phyloP scores from a whole-genome alignment of 2,113 vertebrate genomes.

The Anoplopoma fimbria region DNA sequence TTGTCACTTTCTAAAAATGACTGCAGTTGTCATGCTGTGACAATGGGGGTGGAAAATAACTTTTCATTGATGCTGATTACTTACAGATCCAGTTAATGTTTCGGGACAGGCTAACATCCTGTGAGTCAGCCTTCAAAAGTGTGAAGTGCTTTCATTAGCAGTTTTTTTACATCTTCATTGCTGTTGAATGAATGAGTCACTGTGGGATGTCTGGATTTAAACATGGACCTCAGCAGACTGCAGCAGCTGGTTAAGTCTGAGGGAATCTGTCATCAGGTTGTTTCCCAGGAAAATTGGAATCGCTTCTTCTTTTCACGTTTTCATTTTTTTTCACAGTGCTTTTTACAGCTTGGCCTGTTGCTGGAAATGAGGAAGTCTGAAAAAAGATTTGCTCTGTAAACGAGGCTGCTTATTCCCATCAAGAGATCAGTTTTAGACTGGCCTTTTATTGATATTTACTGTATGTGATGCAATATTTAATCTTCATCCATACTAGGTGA shows the following conservation, averaged over 20 bases:
- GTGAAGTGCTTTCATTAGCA: slow-evolving; percentile 25
- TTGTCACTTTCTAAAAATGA: background rate
- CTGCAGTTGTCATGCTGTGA: background rate
- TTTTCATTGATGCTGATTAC: slow-evolving; percentile 18
- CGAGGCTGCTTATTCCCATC: background rate
- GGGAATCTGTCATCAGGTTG: slow-evolving; percentile 16
- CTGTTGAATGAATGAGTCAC: slow-evolving; percentile 44
- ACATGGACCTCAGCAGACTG: slow-evolving; percentile 25
- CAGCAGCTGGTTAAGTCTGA: slow-evolving; percentile 26
- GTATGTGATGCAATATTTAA: background rate
- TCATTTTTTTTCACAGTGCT: background rate
- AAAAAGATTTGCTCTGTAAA: background rate
- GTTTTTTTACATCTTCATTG: background rate
- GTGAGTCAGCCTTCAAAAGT: slow-evolving; percentile 24
- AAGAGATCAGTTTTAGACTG: background rate
- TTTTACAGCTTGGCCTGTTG: background rate
- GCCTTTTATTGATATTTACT: background rate
- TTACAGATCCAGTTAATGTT: slow-evolving; percentile 6
- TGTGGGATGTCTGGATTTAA: slow-evolving; percentile 2
- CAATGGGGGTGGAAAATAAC: background rate
- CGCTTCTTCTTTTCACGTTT: slow-evolving; percentile 7
- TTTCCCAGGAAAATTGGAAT: slow-evolving; percentile 28
- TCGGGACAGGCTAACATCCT: background rate
- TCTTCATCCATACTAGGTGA: background rate
- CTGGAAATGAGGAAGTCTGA: slow-evolving; percentile 55